Percentiles rank a stretch among this genome's conserved stretches.
phyloP scores from a whole-genome alignment of 2,113 vertebrate genomes.

The Nibea coibor region DNA sequence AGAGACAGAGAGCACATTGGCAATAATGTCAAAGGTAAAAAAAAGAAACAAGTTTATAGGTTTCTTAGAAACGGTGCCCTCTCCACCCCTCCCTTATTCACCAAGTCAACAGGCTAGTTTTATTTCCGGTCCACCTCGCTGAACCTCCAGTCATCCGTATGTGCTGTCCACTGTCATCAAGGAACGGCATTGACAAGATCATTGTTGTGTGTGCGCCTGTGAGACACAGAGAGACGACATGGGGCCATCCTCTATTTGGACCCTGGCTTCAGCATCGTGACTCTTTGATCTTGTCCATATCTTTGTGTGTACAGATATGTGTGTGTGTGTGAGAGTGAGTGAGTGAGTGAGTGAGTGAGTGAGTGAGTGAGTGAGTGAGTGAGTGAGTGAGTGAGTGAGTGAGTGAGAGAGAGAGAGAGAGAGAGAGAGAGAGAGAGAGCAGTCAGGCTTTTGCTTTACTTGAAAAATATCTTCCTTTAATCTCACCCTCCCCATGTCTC shows the following conservation, averaged over 20 bases:
- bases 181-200: constrained; percentile 42
- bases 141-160: constrained; percentile 45
- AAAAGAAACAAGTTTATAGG: constrained; percentile 9
- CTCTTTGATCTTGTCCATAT: background rate
- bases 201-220: constrained; percentile 4
- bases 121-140: constrained; percentile 48
- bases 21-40: background rate
- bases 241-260: background rate
- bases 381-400: no score
- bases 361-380: no score
- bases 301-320: no score
- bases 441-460: background rate
- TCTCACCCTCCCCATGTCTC: background rate
- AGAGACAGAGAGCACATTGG: background rate
- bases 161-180: constrained; percentile 50
- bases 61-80: constrained; percentile 21
- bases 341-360: no score
- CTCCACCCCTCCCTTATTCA: background rate
- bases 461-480: background rate
- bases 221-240: constrained; percentile 9
- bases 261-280: constrained; percentile 5
- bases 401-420: no score
- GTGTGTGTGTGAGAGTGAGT: no score
- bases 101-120: constrained; percentile 37
- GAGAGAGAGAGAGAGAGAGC: no score